These are phyloP conservation scores for Dasysyrphus tricinctus DNA, from an alignment of 2,888 invertebrate species.

Conservation along the genomic window DNA sequence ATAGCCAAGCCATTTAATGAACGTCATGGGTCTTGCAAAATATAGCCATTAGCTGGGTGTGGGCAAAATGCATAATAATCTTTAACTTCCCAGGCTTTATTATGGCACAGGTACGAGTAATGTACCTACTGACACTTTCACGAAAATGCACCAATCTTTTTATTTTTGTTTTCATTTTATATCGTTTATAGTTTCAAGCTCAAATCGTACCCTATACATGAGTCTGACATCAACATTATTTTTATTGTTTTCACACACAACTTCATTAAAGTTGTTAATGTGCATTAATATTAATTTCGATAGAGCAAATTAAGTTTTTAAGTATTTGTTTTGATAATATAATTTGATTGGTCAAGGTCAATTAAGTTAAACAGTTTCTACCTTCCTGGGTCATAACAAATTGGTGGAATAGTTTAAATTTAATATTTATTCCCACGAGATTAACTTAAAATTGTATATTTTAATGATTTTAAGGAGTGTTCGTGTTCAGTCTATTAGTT, in stretches of 20 bases:
- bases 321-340: conserved; percentile 28
- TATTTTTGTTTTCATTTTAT: not conserved
- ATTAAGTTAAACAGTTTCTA: conserved; percentile 23
- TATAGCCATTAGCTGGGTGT: conserved; percentile 44
- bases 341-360: conserved; percentile 54
- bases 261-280: conserved; percentile 1
- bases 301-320: conserved; percentile 21
- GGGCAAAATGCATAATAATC: conserved; percentile 24
- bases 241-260: not conserved
- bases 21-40: conserved; percentile 33
- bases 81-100: conserved; percentile 48
- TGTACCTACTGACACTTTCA: conserved; percentile 45
- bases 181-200: not conserved
- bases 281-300: conserved; percentile 17
- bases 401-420: conserved; percentile 31
- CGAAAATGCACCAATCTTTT: conserved; percentile 42
- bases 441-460: not conserved
- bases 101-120: not conserved
- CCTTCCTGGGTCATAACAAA: not conserved
- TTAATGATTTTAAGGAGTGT: not conserved
- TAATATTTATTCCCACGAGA: conserved; percentile 44
- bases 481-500: not conserved
- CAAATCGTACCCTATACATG: conserved; percentile 5
- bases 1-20: conserved; percentile 20
- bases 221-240: conserved; percentile 47